phyloP scores from a whole-genome alignment of 1,140 invertebrate species.

The Orchesella cincta region DNA sequence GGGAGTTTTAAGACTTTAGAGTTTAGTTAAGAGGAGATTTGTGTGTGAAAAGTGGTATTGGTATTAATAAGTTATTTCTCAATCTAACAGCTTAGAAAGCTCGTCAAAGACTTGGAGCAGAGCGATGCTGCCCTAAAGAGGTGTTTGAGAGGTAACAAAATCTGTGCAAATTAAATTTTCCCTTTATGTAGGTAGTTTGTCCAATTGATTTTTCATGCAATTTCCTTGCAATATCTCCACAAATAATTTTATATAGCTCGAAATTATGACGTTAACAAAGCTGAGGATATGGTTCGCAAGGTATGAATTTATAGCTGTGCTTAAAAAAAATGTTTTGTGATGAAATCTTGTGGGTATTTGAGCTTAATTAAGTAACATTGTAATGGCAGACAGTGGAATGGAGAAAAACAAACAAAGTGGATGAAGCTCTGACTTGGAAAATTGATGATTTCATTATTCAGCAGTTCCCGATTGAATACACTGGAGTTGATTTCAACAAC shows the following conservation, averaged over 20 bases:
- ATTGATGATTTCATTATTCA: not conserved
- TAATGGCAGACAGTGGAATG: not conserved
- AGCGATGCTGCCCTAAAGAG: slow-evolving; percentile 29
- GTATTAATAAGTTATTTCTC: not conserved
- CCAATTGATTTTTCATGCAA: not conserved
- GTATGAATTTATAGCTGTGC: no score
- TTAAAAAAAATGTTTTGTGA: no score
- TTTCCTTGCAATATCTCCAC: no score
- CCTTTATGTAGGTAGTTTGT: not conserved
- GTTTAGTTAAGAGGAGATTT: no score
- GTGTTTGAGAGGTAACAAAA: slow-evolving; percentile 31
- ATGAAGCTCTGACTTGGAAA: slow-evolving; percentile 7
- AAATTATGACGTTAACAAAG: slow-evolving; percentile 30
- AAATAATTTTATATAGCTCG: slow-evolving; percentile 10
- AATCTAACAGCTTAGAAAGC: slow-evolving; percentile 29
- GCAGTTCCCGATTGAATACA: not conserved
- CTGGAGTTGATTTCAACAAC: slow-evolving; percentile 5
- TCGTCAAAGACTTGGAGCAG: slow-evolving; percentile 22
- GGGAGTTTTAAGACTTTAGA: not conserved
- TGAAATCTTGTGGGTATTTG: no score
- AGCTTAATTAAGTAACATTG: no score
- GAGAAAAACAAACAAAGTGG: not conserved
- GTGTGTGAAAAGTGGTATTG: no score
- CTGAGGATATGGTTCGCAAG: slow-evolving; percentile 37
- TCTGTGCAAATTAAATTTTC: not conserved